Percentiles rank a stretch among this genome's conserved stretches.
Evolutionary conservation across 2,113 vertebrate genomes (phyloP).

Genomic region (Lathamus discolor): DNA sequence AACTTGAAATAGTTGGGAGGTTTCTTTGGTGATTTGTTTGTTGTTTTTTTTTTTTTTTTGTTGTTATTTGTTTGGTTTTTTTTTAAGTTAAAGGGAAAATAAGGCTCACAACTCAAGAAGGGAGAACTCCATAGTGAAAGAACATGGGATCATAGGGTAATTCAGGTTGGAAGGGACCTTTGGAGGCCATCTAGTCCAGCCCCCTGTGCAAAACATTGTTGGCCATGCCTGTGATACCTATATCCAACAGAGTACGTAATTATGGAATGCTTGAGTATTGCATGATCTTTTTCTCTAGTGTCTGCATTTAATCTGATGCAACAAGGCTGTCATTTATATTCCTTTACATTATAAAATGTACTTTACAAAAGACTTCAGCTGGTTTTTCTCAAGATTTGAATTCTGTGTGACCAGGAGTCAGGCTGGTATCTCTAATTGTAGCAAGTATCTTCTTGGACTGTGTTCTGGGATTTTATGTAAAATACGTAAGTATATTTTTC

Average conservation of each 20-base stretch:
- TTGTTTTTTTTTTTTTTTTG: background rate
- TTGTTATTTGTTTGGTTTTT: background rate
- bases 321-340: background rate
- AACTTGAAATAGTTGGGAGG: background rate
- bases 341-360: background rate
- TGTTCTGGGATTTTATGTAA: background rate
- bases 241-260: background rate
- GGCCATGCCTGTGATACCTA: background rate
- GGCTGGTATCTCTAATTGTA: background rate
- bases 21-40: background rate
- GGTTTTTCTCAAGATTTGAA: slow-evolving; percentile 27
- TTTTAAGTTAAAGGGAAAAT: background rate
- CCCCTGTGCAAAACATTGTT: background rate
- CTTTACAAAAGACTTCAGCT: background rate
- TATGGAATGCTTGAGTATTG: background rate
- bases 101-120: background rate
- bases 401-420: slow-evolving; percentile 27
- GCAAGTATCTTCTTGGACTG: background rate
- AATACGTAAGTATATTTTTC: background rate
- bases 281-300: background rate
- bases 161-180: background rate
- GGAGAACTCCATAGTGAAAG: background rate
- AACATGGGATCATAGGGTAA: background rate
- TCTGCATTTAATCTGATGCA: background rate
- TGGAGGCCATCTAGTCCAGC: background rate